phyloP scores from a whole-genome alignment of 1,140 invertebrate species.

The Pseudomyrmex dendroicus region DNA sequence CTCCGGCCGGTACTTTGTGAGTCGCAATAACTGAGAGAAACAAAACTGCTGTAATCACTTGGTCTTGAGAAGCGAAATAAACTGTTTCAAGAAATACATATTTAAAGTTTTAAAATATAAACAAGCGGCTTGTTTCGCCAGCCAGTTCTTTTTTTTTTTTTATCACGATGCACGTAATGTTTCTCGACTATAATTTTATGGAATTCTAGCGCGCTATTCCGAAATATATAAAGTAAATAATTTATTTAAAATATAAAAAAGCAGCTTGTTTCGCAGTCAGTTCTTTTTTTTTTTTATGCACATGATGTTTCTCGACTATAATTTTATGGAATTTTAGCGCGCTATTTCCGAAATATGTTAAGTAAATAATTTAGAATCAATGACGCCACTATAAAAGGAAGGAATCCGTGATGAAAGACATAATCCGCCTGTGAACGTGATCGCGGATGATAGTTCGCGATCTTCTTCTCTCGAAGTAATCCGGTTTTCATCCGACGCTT shows the following conservation, averaged over 20 bases:
- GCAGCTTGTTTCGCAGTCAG: too few relatives aligned
- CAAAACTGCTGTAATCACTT: not conserved
- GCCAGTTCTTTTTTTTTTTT: not conserved
- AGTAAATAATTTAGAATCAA: slow-evolving; percentile 39
- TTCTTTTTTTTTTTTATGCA: not conserved
- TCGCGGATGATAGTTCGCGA: slow-evolving; percentile 10
- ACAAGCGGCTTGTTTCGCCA: too few relatives aligned
- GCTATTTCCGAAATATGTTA: slow-evolving; percentile 3
- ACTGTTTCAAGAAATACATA: too few relatives aligned
- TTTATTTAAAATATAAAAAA: not conserved
- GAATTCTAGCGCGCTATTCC: not conserved
- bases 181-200: not conserved
- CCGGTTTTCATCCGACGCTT: slow-evolving; percentile 67
- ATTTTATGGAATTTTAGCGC: too few relatives aligned
- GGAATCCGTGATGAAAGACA: slow-evolving; percentile 10
- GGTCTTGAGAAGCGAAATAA: not conserved
- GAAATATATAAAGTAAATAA: slow-evolving; percentile 25
- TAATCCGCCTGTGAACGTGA: slow-evolving; percentile 58
- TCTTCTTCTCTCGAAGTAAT: slow-evolving; percentile 51
- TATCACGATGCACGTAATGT: not conserved
- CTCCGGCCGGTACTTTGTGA: not conserved
- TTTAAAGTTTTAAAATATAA: too few relatives aligned
- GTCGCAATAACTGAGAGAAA: not conserved
- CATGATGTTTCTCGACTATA: too few relatives aligned
- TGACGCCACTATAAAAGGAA: slow-evolving; percentile 32